These are phyloP conservation scores for Sternotherus odoratus DNA, from an alignment of 2,797 vertebrate genomes.

Conservation along the genomic window DNA sequence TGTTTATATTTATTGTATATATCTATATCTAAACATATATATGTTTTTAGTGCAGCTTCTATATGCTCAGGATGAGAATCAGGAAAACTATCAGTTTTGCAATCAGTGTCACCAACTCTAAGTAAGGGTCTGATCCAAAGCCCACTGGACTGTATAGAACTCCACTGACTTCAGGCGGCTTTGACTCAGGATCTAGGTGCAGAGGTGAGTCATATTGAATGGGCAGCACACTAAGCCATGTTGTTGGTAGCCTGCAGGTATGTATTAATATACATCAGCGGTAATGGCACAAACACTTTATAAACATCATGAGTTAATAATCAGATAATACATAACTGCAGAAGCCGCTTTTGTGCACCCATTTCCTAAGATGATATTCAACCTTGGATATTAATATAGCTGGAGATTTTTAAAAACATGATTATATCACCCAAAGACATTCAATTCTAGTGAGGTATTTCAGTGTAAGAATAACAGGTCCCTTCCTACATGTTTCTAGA, in stretches of 20 bases:
- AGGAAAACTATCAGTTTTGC: neutral
- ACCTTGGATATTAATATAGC: neutral
- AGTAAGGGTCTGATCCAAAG: neutral
- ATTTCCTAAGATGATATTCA: conserved; percentile 18
- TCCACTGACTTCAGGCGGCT: accelerated
- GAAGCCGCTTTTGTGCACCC: neutral
- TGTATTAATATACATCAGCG: neutral
- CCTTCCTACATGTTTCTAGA: neutral
- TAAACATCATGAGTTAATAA: neutral
- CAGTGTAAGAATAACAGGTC: neutral
- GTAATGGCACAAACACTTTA: neutral
- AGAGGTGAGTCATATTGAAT: neutral
- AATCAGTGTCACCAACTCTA: neutral
- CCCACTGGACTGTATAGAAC: neutral
- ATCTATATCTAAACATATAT: neutral
- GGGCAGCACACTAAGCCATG: neutral
- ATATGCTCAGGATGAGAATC: too few relatives aligned
- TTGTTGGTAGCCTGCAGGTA: neutral
- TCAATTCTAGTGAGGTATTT: neutral
- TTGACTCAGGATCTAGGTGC: neutral
- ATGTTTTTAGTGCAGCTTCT: too few relatives aligned
- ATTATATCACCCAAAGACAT: neutral
- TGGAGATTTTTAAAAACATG: neutral
- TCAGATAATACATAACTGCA: neutral
- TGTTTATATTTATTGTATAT: neutral